phyloP scores from a whole-genome alignment of 1,140 invertebrate genomes.

The Drosophila paulistorum region DNA sequence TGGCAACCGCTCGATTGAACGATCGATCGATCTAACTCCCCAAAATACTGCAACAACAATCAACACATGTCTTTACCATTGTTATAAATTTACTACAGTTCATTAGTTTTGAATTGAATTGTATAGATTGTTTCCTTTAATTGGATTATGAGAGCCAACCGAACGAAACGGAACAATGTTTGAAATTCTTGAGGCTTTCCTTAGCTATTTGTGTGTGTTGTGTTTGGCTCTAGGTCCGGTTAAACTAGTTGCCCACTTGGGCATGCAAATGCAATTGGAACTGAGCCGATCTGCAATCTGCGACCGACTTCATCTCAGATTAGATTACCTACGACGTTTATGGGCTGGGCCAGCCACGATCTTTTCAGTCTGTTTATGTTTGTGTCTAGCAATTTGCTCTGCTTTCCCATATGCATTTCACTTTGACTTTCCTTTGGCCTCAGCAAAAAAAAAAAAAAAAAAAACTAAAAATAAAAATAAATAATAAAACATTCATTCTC shows the following conservation, averaged over 20 bases:
- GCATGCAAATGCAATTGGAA: constrained; percentile 52
- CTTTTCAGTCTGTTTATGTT: constrained; percentile 15
- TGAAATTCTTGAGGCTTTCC: constrained; percentile 56
- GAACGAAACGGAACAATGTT: constrained; percentile 60
- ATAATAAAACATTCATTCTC: constrained; percentile 34
- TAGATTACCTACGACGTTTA: constrained; percentile 36
- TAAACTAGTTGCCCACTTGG: constrained; percentile 63
- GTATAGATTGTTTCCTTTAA: constrained; percentile 78
- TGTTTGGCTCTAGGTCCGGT: constrained; percentile 68
- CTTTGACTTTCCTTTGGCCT: constrained; percentile 71
- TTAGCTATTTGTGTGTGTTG: constrained; percentile 12
- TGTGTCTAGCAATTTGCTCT: constrained; percentile 65
- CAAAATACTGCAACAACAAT: constrained; percentile 43
- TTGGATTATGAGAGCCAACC: constrained; percentile 68
- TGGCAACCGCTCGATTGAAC: neutral
- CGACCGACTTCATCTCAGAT: constrained; percentile 56
- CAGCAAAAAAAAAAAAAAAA: constrained; percentile 22
- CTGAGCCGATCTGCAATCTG: constrained; percentile 58
- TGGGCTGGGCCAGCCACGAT: constrained; percentile 29
- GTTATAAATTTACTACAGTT: constrained; percentile 77
- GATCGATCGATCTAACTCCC: neutral
- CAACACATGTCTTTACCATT: constrained; percentile 64
- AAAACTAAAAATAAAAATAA: neutral
- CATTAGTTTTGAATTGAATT: constrained; percentile 81
- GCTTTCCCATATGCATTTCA: constrained; percentile 75